Conservation (phyloP, 2,113 vertebrate genomes). For the Tenebrosternarchus preto region DNA sequence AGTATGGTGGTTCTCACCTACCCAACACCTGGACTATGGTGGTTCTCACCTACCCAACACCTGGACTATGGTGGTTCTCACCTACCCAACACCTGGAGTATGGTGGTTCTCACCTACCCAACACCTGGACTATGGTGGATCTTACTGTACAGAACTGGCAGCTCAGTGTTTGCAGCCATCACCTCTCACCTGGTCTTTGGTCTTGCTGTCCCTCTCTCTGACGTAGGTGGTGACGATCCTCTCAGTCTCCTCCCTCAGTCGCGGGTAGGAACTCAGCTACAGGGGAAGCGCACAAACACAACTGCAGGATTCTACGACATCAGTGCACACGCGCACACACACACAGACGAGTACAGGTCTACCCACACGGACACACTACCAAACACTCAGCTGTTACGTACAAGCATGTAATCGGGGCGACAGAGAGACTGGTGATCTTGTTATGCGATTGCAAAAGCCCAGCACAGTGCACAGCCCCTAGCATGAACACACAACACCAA, state of each 20-base stretch:
- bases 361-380: not conserved
- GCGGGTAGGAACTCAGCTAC: slow-evolving; percentile 88
- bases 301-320: slow-evolving; percentile 21
- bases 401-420: too few relatives aligned
- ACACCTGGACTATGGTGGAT: too few relatives aligned
- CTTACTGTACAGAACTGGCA: too few relatives aligned
- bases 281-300: slow-evolving; percentile 36
- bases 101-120: too few relatives aligned
- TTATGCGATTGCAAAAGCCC: too few relatives aligned
- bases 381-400: not conserved
- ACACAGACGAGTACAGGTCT: too few relatives aligned
- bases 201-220: slow-evolving; percentile 88
- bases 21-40: too few relatives aligned
- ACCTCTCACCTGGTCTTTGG: slow-evolving; percentile 89
- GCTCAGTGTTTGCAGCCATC: too few relatives aligned
- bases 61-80: too few relatives aligned
- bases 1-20: too few relatives aligned
- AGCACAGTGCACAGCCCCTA: not conserved
- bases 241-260: slow-evolving; percentile 91
- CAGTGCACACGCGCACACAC: not conserved
- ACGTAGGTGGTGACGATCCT: slow-evolving; percentile 92
- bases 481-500: not conserved
- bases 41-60: too few relatives aligned
- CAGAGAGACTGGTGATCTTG: not conserved
- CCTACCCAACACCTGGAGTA: too few relatives aligned